Evolutionary conservation across 2,113 vertebrate species (phyloP), one percentile per base, ranked within the genome.

Genomic region (Scalopus aquaticus): DNA sequence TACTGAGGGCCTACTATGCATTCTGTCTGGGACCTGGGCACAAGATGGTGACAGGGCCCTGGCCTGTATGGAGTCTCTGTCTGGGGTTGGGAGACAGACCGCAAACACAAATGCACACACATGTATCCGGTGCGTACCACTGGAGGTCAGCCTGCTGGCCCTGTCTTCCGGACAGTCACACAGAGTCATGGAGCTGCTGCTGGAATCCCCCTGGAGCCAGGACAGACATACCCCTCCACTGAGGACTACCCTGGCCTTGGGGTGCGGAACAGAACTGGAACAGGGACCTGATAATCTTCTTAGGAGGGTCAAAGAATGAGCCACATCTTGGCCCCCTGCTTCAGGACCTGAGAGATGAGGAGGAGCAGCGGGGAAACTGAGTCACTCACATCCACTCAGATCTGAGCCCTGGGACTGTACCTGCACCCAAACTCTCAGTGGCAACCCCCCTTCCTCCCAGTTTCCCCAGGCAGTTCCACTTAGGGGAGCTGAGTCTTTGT

Each of bases 81-180:
- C 49, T 0, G 58, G 24, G 32, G 5, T 0, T 15, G n/a, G 72
- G 44, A 56, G 46, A 39, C 19, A 26, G 72, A 6, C 2, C 5
- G 6, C 2, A 22, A 13, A 17, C 49, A 10, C 0, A 16, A 0
- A 35, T 32, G 8, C 6, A 4, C 2, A 2, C 1, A 6, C 1
- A 0, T 0, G 13, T 3, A 0, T 5, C 1, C 0, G 0, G 9
- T 8, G 20, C 32, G 16, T 88, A 32, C 64, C 12, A 0, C 1
- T 2, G 7, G 54, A 51, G 32, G 49, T 24, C 56, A 9, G 32
- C 24, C 2, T 0, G 19, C 26, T 1, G 0, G 42, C 11, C 56
- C 54, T 28, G 0, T 49, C 64, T 88, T 65, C 39, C 73, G 60
- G 77, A 58, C 58, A 12, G 44, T 96, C 74, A 84, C 65, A 37